Percentiles rank a stretch among this genome's conserved stretches.
Evolutionary conservation across 2,113 vertebrate species (phyloP).

Genomic region (Daphoenositta chrysoptera): DNA sequence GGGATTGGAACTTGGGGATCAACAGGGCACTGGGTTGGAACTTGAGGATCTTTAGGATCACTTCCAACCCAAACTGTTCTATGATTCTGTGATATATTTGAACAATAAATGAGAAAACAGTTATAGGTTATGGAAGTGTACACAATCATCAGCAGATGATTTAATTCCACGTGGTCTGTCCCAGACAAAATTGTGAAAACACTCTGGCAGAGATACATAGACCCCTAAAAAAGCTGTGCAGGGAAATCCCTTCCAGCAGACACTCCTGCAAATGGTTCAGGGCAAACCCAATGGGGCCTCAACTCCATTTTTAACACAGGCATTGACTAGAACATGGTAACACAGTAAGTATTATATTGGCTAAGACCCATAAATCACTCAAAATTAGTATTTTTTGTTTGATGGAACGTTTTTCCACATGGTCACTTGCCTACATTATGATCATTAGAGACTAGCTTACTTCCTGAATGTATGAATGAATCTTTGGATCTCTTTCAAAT

Average conservation of each 20-base stretch:
- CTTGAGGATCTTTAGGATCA: neutral
- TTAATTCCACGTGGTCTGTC: neutral
- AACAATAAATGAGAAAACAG: neutral
- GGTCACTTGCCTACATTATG: rapidly evolving
- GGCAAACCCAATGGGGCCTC: rapidly evolving
- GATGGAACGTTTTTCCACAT: neutral
- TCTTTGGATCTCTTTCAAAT: neutral
- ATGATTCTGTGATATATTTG: neutral
- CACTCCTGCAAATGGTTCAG: neutral
- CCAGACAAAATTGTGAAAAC: neutral
- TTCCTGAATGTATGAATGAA: neutral
- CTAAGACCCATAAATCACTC: neutral
- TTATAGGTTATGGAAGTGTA: neutral
- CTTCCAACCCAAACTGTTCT: neutral
- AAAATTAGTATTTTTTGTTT: neutral
- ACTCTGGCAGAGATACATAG: neutral
- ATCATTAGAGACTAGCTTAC: neutral
- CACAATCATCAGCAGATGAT: rapidly evolving
- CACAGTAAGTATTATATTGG: neutral
- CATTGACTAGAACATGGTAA: neutral
- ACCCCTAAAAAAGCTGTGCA: neutral
- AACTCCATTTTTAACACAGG: neutral
- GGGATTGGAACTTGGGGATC: neutral
- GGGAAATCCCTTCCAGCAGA: neutral
- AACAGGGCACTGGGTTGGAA: neutral